These are phyloP conservation scores for Rhynchonycteris naso DNA, from an alignment of 2,797 vertebrate species.

Conservation along the genomic window DNA sequence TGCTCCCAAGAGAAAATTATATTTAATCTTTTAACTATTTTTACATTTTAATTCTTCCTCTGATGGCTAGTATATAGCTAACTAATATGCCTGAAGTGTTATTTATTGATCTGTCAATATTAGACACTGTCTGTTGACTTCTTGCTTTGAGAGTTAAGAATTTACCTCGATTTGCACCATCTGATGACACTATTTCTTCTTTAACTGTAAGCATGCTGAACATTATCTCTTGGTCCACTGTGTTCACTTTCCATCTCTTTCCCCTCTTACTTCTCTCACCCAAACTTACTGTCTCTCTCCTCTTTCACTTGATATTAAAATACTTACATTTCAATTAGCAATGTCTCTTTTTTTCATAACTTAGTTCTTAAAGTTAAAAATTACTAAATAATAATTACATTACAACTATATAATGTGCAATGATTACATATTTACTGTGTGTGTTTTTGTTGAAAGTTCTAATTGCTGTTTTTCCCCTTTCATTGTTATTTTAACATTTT, in stretches of 20 bases:
- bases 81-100: not conserved
- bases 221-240: not conserved
- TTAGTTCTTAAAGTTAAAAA: conserved; percentile 1
- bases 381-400: conserved; percentile 7
- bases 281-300: not conserved
- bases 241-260: not conserved
- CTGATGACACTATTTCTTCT: not conserved
- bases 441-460: not conserved
- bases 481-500: not conserved
- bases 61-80: not conserved
- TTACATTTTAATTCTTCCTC: not conserved
- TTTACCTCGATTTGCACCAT: not conserved
- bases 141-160: not conserved
- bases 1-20: not conserved
- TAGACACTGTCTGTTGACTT: not conserved
- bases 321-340: not conserved
- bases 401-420: not conserved
- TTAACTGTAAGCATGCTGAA: not conserved
- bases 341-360: not conserved
- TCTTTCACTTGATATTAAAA: conserved; percentile 30
- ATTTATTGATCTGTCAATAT: not conserved
- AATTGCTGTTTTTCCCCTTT: not conserved
- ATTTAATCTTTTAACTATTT: conserved; percentile 10
- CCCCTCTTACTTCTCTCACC: not conserved
- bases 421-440: not conserved